Conservation (phyloP, 2,797 vertebrate species). For the Sebastolobus alascanus region DNA sequence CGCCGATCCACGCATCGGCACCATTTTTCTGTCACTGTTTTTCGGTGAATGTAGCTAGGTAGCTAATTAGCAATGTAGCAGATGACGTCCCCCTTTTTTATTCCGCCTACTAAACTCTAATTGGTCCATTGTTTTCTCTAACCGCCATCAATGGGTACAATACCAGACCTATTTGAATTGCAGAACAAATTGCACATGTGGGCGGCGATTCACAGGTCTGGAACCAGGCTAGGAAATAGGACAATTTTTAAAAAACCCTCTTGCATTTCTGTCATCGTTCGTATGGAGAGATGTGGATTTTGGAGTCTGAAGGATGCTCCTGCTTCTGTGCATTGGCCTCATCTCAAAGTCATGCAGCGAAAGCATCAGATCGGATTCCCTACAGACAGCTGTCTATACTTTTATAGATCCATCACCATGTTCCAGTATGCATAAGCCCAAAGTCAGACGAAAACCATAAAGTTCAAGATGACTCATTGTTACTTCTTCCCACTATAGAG, state of each 20-base stretch:
- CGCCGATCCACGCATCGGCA: too few relatives aligned
- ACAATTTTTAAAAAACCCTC: neutral
- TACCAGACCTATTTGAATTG: neutral
- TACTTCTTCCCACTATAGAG: conserved; percentile 26
- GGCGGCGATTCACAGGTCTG: neutral
- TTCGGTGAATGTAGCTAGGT: neutral
- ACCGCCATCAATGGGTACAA: neutral
- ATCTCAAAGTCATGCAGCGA: conserved; percentile 26
- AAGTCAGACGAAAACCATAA: conserved; percentile 43
- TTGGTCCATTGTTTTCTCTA: neutral
- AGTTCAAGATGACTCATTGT: conserved; percentile 66
- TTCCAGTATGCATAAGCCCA: conserved; percentile 49
- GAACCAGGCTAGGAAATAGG: neutral
- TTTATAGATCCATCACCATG: conserved; percentile 50
- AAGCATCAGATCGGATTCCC: conserved; percentile 38
- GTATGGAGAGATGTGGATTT: neutral
- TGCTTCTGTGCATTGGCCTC: neutral
- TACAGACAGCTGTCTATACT: conserved; percentile 45
- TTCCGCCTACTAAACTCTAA: neutral
- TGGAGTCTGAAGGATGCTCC: neutral
- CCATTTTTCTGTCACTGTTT: neutral
- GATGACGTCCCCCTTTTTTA: neutral
- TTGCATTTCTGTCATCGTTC: neutral
- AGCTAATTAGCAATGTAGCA: neutral
- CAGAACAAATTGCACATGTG: neutral